Conservation (phyloP, 2,113 vertebrate genomes). For the Gnathonemus longibarbis region DNA sequence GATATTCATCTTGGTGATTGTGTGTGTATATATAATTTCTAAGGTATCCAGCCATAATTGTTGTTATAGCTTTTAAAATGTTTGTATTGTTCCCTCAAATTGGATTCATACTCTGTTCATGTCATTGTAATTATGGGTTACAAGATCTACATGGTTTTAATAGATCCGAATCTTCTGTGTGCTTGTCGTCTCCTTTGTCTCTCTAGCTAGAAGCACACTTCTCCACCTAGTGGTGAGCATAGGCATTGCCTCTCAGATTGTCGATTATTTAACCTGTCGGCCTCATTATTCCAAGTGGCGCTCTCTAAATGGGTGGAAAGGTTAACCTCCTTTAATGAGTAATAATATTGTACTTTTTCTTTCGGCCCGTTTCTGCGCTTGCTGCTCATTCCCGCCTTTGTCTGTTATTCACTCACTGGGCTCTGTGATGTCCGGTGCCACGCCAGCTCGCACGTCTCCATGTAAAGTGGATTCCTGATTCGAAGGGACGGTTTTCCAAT, state of each 20-base stretch:
- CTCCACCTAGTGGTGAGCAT: slow-evolving; percentile 10
- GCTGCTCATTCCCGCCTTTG: not conserved
- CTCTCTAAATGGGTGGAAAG: slow-evolving; percentile 11
- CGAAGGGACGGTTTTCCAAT: slow-evolving; percentile 21
- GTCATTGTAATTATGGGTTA: slow-evolving; percentile 16
- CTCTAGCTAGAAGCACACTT: not conserved
- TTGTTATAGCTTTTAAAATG: slow-evolving; percentile 1
- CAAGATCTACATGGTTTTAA: slow-evolving; percentile 19
- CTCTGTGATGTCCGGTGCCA: not conserved
- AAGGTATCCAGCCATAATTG: not conserved
- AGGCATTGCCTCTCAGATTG: not conserved
- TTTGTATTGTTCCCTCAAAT: slow-evolving; percentile 6
- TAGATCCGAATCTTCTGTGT: not conserved
- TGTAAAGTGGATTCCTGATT: slow-evolving; percentile 23
- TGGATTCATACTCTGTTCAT: slow-evolving; percentile 9
- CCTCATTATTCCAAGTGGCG: slow-evolving; percentile 5
- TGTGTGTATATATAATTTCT: no score
- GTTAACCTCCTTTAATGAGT: slow-evolving; percentile 27
- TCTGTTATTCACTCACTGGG: not conserved
- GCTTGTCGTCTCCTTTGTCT: not conserved
- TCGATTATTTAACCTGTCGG: not conserved
- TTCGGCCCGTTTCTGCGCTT: not conserved
- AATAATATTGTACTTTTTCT: slow-evolving; percentile 21
- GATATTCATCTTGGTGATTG: not conserved
- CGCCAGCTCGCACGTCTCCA: not conserved